phyloP scores from a whole-genome alignment of 2,113 vertebrate species.

The Lasiurus borealis region DNA sequence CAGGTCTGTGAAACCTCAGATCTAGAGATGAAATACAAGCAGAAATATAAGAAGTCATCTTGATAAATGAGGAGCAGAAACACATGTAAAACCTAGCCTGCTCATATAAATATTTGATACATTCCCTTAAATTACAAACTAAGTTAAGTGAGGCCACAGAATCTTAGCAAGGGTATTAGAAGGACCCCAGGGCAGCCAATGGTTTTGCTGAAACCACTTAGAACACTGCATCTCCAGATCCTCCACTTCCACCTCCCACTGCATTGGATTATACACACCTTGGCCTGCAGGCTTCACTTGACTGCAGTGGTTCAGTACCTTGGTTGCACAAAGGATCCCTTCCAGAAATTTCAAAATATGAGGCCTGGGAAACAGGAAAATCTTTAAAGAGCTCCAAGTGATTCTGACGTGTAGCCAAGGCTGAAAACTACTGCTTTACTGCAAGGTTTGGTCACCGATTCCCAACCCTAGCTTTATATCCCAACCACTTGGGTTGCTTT shows the following conservation, averaged over 20 bases:
- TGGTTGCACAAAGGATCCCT: neutral
- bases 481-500: neutral
- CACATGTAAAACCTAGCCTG: neutral
- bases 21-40: slow-evolving; percentile 3
- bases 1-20: slow-evolving; percentile 41
- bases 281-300: neutral
- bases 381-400: neutral
- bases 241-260: neutral
- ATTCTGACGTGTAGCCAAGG: neutral
- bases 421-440: neutral
- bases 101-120: neutral
- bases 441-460: neutral
- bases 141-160: neutral
- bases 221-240: neutral
- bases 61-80: slow-evolving; percentile 16
- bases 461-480: neutral
- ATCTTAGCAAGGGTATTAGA: neutral
- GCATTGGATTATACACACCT: neutral
- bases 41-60: neutral
- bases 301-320: neutral
- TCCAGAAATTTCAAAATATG: neutral
- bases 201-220: neutral
- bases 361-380: neutral
- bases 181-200: neutral
- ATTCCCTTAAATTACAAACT: slow-evolving; percentile 16